These are phyloP conservation scores for Agapornis canus DNA, from an alignment of 2,797 vertebrate genomes.

Conservation along the genomic window DNA sequence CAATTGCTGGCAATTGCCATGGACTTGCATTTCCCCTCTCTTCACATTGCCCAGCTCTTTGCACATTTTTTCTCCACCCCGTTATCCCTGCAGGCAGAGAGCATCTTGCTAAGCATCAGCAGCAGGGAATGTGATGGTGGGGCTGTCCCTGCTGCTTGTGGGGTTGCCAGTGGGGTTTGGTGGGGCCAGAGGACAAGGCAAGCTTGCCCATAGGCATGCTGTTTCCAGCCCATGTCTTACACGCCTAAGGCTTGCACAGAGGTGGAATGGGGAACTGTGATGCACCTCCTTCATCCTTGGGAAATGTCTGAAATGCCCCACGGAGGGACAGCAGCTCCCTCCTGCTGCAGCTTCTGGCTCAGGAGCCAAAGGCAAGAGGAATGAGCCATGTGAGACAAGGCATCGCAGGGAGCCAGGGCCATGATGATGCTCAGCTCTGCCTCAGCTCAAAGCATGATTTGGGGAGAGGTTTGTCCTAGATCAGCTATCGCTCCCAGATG, in stretches of 20 bases:
- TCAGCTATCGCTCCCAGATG: neutral
- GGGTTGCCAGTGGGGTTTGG: neutral
- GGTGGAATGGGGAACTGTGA: fast-evolving
- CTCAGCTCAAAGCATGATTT: fast-evolving
- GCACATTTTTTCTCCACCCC: neutral
- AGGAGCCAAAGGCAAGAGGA: neutral
- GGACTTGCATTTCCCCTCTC: neutral
- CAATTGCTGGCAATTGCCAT: neutral
- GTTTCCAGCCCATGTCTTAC: neutral
- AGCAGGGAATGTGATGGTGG: fast-evolving
- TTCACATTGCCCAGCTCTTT: neutral
- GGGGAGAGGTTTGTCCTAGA: neutral
- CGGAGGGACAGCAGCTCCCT: neutral
- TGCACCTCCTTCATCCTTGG: fast-evolving
- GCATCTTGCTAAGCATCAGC: fast-evolving
- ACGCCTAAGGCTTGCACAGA: neutral
- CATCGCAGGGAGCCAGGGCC: fast-evolving
- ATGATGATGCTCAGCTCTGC: neutral
- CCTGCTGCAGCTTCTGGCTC: neutral
- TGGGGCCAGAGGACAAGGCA: neutral
- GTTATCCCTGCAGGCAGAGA: neutral
- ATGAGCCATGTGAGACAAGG: fast-evolving
- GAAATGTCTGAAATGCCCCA: neutral
- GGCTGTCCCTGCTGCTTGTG: neutral
- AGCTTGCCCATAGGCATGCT: neutral